A percentile compares a stretch with the other conserved stretches of the same genome.
Evolutionary conservation across 2,113 vertebrate species (phyloP).

Genomic region (Probosciger aterrimus): DNA sequence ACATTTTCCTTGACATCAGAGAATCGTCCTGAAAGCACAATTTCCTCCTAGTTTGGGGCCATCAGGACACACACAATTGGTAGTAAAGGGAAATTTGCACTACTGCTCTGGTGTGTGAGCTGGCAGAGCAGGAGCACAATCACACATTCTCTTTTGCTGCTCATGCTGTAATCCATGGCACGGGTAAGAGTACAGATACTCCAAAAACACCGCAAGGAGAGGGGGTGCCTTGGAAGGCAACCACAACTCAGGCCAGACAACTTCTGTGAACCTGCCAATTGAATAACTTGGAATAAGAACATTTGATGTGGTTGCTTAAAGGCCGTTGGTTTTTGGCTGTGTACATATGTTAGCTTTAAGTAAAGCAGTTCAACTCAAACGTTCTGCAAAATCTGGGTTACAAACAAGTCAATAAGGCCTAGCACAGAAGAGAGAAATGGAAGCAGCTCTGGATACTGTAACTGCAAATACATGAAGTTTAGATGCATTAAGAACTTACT

Average conservation of each 20-base stretch:
- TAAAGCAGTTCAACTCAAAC: neutral
- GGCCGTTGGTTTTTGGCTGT: neutral
- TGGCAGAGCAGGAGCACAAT: neutral
- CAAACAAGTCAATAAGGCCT: neutral
- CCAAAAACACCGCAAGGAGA: neutral
- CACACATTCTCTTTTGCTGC: neutral
- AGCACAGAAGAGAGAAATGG: neutral
- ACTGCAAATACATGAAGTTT: neutral
- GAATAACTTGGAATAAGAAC: neutral
- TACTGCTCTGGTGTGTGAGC: neutral
- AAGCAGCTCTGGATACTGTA: neutral
- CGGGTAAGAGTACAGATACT: neutral
- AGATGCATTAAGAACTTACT: neutral
- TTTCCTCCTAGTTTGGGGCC: neutral
- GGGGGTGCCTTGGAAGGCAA: neutral
- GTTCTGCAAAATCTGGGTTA: neutral
- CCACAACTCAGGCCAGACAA: neutral
- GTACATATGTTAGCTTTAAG: neutral
- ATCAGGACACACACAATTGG: neutral
- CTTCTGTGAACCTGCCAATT: neutral
- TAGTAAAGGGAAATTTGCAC: neutral
- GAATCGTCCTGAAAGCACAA: neutral
- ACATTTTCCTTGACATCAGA: neutral
- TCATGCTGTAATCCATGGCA: neutral
- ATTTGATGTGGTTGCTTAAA: conserved; percentile 24